phyloP scores from a whole-genome alignment of 2,888 invertebrate genomes.

The Phorcus lineatus region DNA sequence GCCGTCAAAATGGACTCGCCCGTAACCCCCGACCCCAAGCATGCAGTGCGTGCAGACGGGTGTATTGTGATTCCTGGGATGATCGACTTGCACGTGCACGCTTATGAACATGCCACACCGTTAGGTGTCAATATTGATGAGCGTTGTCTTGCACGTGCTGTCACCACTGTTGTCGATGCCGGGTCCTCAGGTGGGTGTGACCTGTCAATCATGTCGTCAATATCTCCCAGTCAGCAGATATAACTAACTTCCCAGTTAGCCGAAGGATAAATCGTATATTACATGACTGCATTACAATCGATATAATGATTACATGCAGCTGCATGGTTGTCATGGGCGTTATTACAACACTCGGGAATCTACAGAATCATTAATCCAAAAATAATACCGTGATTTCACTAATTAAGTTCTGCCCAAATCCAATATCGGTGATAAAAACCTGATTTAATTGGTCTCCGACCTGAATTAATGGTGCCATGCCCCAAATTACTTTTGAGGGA shows the following conservation, averaged over 20 bases:
- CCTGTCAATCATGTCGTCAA: neutral
- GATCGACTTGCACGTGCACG: conserved; percentile 70
- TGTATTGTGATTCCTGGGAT: conserved; percentile 69
- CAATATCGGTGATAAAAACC: too few relatives aligned
- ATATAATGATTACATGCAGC: too few relatives aligned
- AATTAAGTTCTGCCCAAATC: too few relatives aligned
- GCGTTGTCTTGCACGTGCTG: conserved; percentile 62
- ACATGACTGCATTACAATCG: too few relatives aligned
- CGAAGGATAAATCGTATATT: too few relatives aligned
- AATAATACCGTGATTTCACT: too few relatives aligned
- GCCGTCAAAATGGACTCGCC: neutral
- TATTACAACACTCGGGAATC: too few relatives aligned
- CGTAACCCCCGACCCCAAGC: neutral
- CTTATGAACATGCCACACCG: conserved; percentile 67
- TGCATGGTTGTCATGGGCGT: too few relatives aligned
- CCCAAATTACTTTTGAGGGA: too few relatives aligned
- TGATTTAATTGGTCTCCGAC: too few relatives aligned
- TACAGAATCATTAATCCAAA: too few relatives aligned
- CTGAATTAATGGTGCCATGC: too few relatives aligned
- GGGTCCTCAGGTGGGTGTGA: conserved; percentile 65
- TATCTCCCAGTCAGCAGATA: neutral
- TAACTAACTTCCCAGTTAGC: neutral
- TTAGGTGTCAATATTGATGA: conserved; percentile 67
- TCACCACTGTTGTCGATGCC: conserved; percentile 67
- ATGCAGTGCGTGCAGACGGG: conserved; percentile 55